These are phyloP conservation scores for Helicorthomorpha holstii DNA, from an alignment of 1,140 invertebrate genomes.

Conservation along the genomic window DNA sequence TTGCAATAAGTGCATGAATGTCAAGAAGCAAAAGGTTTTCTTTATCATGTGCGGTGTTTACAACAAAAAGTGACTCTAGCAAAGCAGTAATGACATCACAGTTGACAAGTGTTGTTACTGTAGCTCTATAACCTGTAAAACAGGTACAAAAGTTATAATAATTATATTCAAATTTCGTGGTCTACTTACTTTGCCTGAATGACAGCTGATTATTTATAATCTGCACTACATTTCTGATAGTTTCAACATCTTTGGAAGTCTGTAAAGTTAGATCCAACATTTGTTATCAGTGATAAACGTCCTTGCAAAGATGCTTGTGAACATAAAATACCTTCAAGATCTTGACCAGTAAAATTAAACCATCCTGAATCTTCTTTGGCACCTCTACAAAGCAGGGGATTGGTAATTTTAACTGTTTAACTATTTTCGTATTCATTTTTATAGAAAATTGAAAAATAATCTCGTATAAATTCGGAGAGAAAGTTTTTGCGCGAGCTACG, in stretches of 20 bases:
- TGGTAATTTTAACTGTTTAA: too few relatives aligned
- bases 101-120: not conserved
- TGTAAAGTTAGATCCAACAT: too few relatives aligned
- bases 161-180: not conserved
- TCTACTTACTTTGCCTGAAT: not conserved
- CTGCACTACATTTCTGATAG: not conserved
- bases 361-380: too few relatives aligned
- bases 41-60: not conserved
- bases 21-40: not conserved
- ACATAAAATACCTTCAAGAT: too few relatives aligned
- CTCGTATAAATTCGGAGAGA: too few relatives aligned
- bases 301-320: too few relatives aligned
- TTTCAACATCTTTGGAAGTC: not conserved
- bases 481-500: too few relatives aligned
- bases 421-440: too few relatives aligned
- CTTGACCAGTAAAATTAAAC: too few relatives aligned
- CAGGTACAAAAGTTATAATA: not conserved
- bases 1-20: slow-evolving; percentile 8
- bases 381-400: too few relatives aligned
- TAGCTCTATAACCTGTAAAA: not conserved
- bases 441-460: too few relatives aligned
- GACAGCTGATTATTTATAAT: not conserved
- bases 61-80: not conserved
- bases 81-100: not conserved
- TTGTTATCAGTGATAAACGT: too few relatives aligned